Conservation (phyloP, 2,113 vertebrate genomes). For the Meriones unguiculatus region DNA sequence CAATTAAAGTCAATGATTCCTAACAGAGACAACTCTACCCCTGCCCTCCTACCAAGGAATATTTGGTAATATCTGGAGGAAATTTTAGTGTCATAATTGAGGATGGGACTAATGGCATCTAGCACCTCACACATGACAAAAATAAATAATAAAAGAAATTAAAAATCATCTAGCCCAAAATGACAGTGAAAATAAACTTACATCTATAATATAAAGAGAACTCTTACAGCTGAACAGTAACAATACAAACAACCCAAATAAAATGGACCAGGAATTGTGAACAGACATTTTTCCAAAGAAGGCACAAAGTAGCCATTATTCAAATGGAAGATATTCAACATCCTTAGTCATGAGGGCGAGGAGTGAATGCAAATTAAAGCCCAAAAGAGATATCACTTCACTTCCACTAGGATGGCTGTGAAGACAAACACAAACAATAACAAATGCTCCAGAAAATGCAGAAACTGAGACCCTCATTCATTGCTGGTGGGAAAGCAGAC, state of each 20-base stretch:
- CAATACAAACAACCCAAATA: constrained; percentile 30
- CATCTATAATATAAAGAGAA: constrained; percentile 31
- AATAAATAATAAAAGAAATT: not conserved
- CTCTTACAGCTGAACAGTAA: constrained; percentile 7
- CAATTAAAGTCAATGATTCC: not conserved
- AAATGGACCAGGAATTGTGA: constrained; percentile 28
- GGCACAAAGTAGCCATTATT: not conserved
- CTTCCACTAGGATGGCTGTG: not conserved
- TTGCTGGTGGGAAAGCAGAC: not conserved
- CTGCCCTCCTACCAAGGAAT: not conserved
- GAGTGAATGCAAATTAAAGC: constrained; percentile 9
- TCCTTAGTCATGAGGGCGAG: not conserved
- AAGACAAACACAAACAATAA: not conserved
- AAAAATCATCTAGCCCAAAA: constrained; percentile 13
- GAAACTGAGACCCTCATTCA: not conserved
- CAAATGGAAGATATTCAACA: not conserved
- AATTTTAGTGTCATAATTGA: not conserved
- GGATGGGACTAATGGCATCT: not conserved
- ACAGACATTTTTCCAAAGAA: constrained; percentile 27
- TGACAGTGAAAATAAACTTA: constrained; percentile 2
- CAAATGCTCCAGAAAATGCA: not conserved
- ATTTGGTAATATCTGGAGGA: not conserved
- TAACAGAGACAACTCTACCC: not conserved
- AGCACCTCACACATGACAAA: not conserved
- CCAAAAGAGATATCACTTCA: not conserved